Conservation (phyloP, 2,113 vertebrate species). For the Vidua macroura region DNA sequence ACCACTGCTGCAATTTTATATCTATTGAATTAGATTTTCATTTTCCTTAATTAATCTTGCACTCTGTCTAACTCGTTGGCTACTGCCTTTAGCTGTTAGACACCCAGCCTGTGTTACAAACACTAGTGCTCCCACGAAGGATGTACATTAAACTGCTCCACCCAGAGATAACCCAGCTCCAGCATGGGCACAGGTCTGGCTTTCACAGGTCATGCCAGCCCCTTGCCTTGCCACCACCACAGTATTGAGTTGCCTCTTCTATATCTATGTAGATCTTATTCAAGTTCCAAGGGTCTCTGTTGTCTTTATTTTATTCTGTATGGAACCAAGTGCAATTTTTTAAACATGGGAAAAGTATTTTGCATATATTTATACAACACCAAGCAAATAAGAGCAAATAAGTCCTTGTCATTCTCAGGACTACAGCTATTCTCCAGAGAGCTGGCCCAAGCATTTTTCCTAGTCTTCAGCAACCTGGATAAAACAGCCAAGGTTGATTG, state of each 20-base stretch:
- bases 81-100: background rate
- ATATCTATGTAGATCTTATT: background rate
- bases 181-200: accelerated
- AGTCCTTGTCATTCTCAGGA: background rate
- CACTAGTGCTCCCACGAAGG: background rate
- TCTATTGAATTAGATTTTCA: background rate
- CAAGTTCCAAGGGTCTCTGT: background rate
- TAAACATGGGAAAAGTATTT: background rate
- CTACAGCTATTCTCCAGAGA: background rate
- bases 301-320: background rate
- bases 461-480: background rate
- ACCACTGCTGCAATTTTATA: background rate
- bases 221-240: accelerated
- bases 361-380: background rate
- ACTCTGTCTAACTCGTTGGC: background rate
- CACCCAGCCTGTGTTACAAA: background rate
- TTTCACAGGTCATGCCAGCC: background rate
- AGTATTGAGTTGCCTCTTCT: background rate
- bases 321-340: background rate
- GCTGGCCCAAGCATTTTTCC: background rate
- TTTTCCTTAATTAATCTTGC: background rate
- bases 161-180: background rate
- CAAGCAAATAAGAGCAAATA: background rate
- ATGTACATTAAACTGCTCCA: background rate
- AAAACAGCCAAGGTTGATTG: background rate